Base-by-base conservation (phyloP, 2,888 invertebrate species). In the Drosophila bunnanda region DNA sequence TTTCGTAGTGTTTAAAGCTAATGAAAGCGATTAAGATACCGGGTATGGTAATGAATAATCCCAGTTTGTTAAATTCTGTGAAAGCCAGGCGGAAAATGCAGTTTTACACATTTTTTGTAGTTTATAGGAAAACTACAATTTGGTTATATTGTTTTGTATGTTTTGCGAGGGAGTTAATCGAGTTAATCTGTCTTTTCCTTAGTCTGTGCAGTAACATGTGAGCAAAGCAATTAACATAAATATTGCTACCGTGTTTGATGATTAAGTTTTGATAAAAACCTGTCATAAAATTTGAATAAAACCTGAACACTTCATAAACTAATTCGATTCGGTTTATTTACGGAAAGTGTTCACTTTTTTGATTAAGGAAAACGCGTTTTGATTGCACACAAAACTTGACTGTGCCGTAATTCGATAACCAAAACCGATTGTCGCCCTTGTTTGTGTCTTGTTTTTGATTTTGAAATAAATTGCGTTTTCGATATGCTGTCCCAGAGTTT, bases 401-500 rank as follows among this genome's bases (percentile, higher is more conserved):
- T 38, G 20, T 2, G 28, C 13, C 6, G 10, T 53, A 36, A 38
- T 41, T 32, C 59, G 53, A 53, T 53, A 53, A 13, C 36, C 32
- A 53, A 36, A 53, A n/a, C 34, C 22, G 34, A 53, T 53, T 36
- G 13, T 32, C 28, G 20, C 9, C 30, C 50, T 32, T 50, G 50
- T 48, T 30, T 30, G 17, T 12, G 20, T 20, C 20, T 20, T 17
- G 5, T 8, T 59, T 44, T 3, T 12, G 44, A 44, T 61, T 61
- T 61, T 20, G 38, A 25, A 62, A 62, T 34, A 59, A 25, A 34
- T 25, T 34, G 59, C 43, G 20, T 22, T 13, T 60, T 60, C 25
- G 59, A 30, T 57, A 32, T 32, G 59, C 39, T 39, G 22, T 53
- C 22, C 48, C 32, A 22, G 52, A 12, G 22, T 9, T 50, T 56